Evolutionary conservation across 2,888 invertebrate species (phyloP).

Genomic region (Mythimna ferrago): DNA sequence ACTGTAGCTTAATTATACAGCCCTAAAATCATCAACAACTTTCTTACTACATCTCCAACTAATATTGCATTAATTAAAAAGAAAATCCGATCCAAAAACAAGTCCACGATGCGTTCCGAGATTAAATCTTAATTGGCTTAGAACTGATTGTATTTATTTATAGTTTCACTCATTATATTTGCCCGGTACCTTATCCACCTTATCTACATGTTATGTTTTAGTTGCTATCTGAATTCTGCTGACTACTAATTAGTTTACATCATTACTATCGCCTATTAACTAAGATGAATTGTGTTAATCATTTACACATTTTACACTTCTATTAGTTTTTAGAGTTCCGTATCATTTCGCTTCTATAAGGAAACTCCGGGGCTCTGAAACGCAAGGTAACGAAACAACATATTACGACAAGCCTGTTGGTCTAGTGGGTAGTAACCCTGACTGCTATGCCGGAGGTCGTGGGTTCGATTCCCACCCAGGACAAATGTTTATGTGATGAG

Average conservation of each 20-base stretch:
- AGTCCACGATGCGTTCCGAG: constrained; percentile 46
- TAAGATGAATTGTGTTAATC: constrained; percentile 38
- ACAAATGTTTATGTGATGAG: too few relatives aligned
- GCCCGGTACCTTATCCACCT: constrained; percentile 44
- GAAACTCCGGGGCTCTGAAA: too few relatives aligned
- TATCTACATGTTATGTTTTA: constrained; percentile 49
- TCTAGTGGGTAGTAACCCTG: too few relatives aligned
- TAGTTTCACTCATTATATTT: constrained; percentile 50
- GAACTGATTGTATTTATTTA: constrained; percentile 52
- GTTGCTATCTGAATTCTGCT: constrained; percentile 49
- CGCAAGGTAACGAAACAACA: too few relatives aligned
- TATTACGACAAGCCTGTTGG: too few relatives aligned
- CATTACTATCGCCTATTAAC: constrained; percentile 38
- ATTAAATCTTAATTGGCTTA: constrained; percentile 63
- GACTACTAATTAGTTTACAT: constrained; percentile 59
- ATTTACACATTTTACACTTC: constrained; percentile 40
- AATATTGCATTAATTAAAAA: constrained; percentile 51
- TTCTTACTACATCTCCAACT: constrained; percentile 30
- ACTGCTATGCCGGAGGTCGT: too few relatives aligned
- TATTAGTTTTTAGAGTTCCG: constrained; percentile 25
- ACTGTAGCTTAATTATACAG: constrained; percentile 14
- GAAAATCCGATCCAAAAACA: constrained; percentile 45
- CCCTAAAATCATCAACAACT: constrained; percentile 22
- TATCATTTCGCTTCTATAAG: too few relatives aligned
- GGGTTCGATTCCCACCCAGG: too few relatives aligned